Conservation (phyloP, 2,888 invertebrate species). For the Pachycephus smyrnensis region DNA sequence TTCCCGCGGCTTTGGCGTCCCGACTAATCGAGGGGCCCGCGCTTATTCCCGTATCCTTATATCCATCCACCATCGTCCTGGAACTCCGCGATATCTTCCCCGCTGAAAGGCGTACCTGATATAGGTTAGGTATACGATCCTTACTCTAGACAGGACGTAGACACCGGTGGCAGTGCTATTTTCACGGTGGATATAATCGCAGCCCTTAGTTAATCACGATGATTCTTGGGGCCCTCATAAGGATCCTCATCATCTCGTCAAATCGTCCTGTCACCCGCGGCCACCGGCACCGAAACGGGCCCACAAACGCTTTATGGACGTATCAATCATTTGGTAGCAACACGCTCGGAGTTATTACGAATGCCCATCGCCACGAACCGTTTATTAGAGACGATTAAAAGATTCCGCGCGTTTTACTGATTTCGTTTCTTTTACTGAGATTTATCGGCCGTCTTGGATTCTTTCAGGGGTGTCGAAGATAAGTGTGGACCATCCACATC, state of each 20-base stretch:
- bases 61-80: background rate
- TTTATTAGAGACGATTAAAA: conserved; percentile 66
- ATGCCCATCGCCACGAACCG: conserved; percentile 41
- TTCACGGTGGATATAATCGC: background rate
- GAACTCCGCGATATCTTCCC: background rate
- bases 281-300: conserved; percentile 47
- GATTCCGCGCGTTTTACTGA: conserved; percentile 48
- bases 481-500: background rate
- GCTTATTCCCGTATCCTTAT: background rate
- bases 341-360: conserved; percentile 43
- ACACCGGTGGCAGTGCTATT: conserved; percentile 55
- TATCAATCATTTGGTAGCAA: conserved; percentile 66
- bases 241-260: conserved; percentile 66
- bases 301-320: conserved; percentile 62
- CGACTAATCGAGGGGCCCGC: conserved; percentile 36
- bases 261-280: conserved; percentile 61
- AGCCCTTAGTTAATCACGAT: conserved; percentile 59
- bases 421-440: background rate
- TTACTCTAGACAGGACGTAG: background rate
- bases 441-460: background rate
- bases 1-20: conserved; percentile 34
- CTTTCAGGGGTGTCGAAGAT: background rate
- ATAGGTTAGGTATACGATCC: background rate
- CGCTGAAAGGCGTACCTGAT: background rate
- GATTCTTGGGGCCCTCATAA: conserved; percentile 51